phyloP scores from a whole-genome alignment of 2,888 invertebrate species.

The Limnephilus rhombicus region DNA sequence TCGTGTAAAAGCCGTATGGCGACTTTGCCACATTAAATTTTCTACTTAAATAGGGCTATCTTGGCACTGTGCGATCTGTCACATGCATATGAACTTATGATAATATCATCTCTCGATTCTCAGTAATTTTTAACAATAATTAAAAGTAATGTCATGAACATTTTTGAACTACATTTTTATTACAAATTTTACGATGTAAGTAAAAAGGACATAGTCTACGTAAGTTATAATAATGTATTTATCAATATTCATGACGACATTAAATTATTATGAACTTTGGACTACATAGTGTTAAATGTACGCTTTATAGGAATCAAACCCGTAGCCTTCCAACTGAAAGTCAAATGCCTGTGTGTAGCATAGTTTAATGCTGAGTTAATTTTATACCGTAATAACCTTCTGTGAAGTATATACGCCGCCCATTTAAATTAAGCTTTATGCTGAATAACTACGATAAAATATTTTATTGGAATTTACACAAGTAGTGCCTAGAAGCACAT shows the following conservation, averaged over 20 bases:
- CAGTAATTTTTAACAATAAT: neutral
- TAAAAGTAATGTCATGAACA: neutral
- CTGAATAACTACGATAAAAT: neutral
- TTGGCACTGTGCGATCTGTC: neutral
- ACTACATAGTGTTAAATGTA: neutral
- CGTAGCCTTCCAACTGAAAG: neutral
- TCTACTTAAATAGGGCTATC: too few relatives aligned
- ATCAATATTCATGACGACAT: neutral
- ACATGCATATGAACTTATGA: neutral
- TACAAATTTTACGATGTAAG: neutral
- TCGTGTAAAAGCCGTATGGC: neutral
- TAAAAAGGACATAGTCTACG: neutral
- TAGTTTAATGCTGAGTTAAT: neutral
- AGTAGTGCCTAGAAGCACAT: neutral
- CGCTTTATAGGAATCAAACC: neutral
- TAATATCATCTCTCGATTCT: neutral
- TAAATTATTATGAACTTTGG: too few relatives aligned
- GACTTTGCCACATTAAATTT: neutral
- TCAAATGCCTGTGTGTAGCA: neutral
- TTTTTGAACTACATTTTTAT: neutral
- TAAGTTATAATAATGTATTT: neutral
- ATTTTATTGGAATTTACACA: neutral
- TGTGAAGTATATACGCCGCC: neutral
- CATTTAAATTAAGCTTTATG: neutral
- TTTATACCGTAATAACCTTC: neutral